Percentiles rank a stretch among this genome's conserved stretches.
Evolutionary conservation across 2,113 vertebrate species (phyloP).

Genomic region (Psephotus haematonotus): DNA sequence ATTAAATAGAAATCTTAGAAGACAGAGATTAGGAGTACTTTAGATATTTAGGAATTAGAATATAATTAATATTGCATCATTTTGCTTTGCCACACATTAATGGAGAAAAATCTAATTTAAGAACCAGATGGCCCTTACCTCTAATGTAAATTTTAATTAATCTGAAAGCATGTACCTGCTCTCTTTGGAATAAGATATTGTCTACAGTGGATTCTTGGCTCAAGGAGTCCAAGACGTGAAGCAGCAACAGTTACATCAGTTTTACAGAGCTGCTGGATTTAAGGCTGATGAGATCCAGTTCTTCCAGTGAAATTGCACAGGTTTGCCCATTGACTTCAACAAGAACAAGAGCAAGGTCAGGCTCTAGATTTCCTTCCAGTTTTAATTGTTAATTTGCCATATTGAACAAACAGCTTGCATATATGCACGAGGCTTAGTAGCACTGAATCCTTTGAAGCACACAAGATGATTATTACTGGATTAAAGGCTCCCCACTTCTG

Average conservation of each 20-base stretch:
- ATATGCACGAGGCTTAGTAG: not conserved
- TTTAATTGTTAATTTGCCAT: constrained; percentile 3
- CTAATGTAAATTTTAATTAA: not conserved
- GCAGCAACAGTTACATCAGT: not conserved
- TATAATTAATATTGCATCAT: not conserved
- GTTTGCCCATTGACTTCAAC: not conserved
- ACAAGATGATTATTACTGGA: not conserved
- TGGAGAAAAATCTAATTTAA: not conserved
- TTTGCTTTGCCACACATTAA: not conserved
- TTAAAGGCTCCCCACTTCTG: constrained; percentile 2
- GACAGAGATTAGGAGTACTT: not conserved
- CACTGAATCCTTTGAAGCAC: constrained; percentile 35
- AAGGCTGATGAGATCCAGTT: not conserved
- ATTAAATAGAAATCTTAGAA: not conserved
- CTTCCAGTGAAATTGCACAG: not conserved
- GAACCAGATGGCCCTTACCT: accelerated
- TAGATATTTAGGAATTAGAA: not conserved
- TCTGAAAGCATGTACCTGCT: not conserved
- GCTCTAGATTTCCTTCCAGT: not conserved
- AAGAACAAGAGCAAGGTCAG: not conserved
- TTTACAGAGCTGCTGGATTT: not conserved
- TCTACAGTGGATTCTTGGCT: not conserved
- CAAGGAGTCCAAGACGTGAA: not conserved
- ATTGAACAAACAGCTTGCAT: not conserved
- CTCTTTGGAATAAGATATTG: not conserved